Evolutionary conservation across 2,113 vertebrate genomes (phyloP), one percentile per base, ranked within the genome.

Genomic region (Ranitomeya imitator): DNA sequence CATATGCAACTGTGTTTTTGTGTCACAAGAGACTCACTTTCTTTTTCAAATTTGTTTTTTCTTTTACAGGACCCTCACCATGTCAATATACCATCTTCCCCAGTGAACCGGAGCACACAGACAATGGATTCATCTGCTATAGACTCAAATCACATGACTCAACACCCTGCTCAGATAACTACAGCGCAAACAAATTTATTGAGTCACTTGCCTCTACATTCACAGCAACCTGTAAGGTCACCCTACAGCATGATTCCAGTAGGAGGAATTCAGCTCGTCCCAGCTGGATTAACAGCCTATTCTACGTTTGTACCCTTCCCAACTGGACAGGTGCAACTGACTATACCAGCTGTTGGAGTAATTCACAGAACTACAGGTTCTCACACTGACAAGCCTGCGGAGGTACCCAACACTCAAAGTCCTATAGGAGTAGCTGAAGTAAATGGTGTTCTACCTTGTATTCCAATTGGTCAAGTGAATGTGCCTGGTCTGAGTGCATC

Each of bases 181-280:
- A 52, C 94, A 19, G 90, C 92, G 16, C 95, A 88, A 90, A 96
- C 93, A 83, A 97, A 95, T 89, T 92, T 99, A 89, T 99, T 98
- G 90, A 99, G 98, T 91, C 98, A 99, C 93, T 96, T 99, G 7
- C 98, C 98, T 19, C 90, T 98, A 92, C 98, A 99, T 91, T 99
- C 98, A 0, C 98, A 98, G 91, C 97, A 94, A 90, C 98, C 96
- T 1, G 90, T 93, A 11, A 95, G 95, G 90, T 95, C 96, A 0
- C 93, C 97, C 6, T 97, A 96, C 21, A 96, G 96, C 91, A 96
- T 97, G 93, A 93, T 97, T 16, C 98, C 98, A 0, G 95, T 99
- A 0, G 98, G 98, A 1, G 97, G 98, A 0, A 98, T 99, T 90
- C 98, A 99, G 45, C 94, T 99, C 92, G 96, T 99, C 4, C 96